A percentile compares a stretch with the other conserved stretches of the same genome.
phyloP scores from a whole-genome alignment of 2,888 invertebrate species.

The Temnothorax rugatulus region DNA sequence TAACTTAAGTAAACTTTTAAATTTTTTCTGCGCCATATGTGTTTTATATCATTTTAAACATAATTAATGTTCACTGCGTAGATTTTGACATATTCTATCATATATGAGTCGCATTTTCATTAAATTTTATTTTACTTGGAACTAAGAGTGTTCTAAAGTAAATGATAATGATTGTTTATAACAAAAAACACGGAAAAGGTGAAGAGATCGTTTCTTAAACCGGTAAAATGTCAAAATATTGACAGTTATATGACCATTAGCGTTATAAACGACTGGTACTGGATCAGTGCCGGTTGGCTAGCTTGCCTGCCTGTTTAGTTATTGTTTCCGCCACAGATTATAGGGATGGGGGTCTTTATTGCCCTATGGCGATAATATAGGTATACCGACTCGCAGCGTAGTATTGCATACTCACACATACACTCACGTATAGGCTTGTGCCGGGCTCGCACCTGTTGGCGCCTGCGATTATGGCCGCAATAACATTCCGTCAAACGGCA shows the following conservation, averaged over 20 bases:
- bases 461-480: conserved; percentile 85
- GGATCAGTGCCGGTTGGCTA: conserved; percentile 71
- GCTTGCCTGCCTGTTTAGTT: conserved; percentile 77
- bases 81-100: background rate
- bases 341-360: conserved; percentile 82
- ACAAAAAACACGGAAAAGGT: conserved; percentile 11
- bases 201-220: conserved; percentile 43
- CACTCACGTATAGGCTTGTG: conserved; percentile 79
- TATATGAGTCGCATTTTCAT: background rate
- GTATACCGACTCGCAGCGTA: conserved; percentile 69
- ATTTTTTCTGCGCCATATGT: background rate
- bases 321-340: conserved; percentile 82
- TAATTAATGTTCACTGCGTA: background rate
- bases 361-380: conserved; percentile 78
- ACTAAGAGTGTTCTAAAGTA: background rate
- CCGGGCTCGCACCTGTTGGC: conserved; percentile 85
- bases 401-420: conserved; percentile 63
- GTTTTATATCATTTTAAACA: background rate
- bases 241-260: conserved; percentile 70
- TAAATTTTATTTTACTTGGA: background rate
- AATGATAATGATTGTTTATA: background rate
- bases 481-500: conserved; percentile 86
- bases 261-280: conserved; percentile 68
- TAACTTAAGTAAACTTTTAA: conserved; percentile 1
- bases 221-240: conserved; percentile 77